These are phyloP conservation scores for Listrodromus nycthemerus DNA, from an alignment of 2,888 invertebrate genomes.

Conservation along the genomic window DNA sequence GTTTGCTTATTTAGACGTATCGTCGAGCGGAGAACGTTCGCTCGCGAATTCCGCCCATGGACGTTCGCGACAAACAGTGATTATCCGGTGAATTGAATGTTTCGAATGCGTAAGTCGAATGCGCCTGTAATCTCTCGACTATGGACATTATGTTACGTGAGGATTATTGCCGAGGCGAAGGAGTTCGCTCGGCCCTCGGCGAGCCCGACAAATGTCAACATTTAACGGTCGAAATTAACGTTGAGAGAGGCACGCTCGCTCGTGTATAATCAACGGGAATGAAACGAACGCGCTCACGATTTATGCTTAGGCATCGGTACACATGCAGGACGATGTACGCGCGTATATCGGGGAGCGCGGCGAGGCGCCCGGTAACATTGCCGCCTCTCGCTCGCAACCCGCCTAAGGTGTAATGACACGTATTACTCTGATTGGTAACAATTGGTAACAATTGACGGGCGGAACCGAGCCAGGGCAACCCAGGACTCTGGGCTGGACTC, in stretches of 20 bases:
- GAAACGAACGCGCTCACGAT: constrained; percentile 60
- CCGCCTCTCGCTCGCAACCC: constrained; percentile 70
- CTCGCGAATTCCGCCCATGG: constrained; percentile 25
- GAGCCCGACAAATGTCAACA: constrained; percentile 66
- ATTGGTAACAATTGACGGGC: constrained; percentile 84
- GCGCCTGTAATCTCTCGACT: constrained; percentile 49
- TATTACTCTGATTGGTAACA: constrained; percentile 83
- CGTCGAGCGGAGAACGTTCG: neutral
- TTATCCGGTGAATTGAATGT: constrained; percentile 52
- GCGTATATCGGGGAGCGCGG: constrained; percentile 64
- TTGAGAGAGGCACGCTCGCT: constrained; percentile 46
- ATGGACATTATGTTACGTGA: neutral
- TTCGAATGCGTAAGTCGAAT: constrained; percentile 42
- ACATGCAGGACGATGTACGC: constrained; percentile 33
- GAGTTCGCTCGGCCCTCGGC: constrained; percentile 35
- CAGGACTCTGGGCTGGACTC: constrained; percentile 55
- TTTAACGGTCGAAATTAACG: constrained; percentile 67
- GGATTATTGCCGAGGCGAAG: constrained; percentile 18
- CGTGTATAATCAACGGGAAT: constrained; percentile 56
- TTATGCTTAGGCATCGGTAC: constrained; percentile 27
- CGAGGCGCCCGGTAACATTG: constrained; percentile 68
- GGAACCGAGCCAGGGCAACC: constrained; percentile 72
- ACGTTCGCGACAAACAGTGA: constrained; percentile 59
- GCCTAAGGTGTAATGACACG: constrained; percentile 77
- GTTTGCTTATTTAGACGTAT: neutral